Evolutionary conservation across 2,888 invertebrate species (phyloP).

Genomic region (Diarsia mendica): DNA sequence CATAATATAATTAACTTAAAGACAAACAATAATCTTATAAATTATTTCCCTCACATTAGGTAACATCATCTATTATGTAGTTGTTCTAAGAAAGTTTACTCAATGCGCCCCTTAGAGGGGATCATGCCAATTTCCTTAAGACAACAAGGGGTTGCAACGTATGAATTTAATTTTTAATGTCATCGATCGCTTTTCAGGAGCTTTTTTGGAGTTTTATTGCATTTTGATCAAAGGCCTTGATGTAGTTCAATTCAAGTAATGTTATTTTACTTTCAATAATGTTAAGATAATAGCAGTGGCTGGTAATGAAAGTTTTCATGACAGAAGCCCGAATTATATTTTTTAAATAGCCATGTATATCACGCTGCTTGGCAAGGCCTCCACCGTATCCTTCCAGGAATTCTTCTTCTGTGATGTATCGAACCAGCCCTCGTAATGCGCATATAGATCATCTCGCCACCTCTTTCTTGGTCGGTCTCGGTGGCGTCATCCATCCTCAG

Average conservation of each 20-base stretch:
- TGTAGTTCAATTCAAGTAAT: neutral
- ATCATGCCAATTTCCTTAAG: slow-evolving; percentile 82
- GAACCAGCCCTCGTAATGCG: too few relatives aligned
- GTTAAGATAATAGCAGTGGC: neutral
- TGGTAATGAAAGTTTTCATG: neutral
- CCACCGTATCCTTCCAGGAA: too few relatives aligned
- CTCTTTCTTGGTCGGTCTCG: too few relatives aligned
- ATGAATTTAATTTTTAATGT: slow-evolving; percentile 78
- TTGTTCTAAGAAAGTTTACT: slow-evolving; percentile 74
- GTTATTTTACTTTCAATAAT: neutral
- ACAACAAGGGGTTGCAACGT: slow-evolving; percentile 85
- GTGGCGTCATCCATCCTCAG: too few relatives aligned
- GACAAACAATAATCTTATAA: slow-evolving; percentile 22
- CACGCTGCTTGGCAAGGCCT: too few relatives aligned
- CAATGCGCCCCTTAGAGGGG: slow-evolving; percentile 75
- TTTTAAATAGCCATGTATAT: too few relatives aligned
- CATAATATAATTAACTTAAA: slow-evolving; percentile 40
- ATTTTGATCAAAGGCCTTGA: slow-evolving; percentile 10
- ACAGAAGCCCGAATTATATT: neutral
- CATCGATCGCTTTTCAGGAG: slow-evolving; percentile 59
- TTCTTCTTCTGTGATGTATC: too few relatives aligned
- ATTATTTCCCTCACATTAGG: slow-evolving; percentile 55
- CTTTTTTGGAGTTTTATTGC: slow-evolving; percentile 27
- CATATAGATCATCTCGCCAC: too few relatives aligned
- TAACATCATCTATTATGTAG: slow-evolving; percentile 52